Conservation (phyloP, 2,113 vertebrate species). For the Nipponia nippon region DNA sequence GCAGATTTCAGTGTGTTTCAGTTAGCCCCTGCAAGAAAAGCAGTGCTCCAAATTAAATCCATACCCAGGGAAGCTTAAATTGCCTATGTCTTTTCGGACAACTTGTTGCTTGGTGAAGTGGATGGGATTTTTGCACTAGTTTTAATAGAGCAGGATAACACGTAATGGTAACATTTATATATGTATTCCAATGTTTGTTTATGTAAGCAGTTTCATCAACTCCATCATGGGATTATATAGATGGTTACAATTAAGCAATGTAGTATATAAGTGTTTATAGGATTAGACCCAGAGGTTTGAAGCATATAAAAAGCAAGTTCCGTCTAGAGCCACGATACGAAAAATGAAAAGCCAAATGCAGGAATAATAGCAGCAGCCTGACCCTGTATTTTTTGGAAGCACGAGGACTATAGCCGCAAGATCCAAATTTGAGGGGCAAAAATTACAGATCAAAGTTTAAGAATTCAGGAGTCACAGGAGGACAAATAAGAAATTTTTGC, state of each 20-base stretch:
- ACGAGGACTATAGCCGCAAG: background rate
- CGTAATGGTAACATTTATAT: background rate
- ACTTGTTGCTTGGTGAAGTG: background rate
- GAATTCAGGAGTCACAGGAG: background rate
- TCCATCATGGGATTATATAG: background rate
- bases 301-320: background rate
- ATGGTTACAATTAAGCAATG: background rate
- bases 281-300: slow-evolving; percentile 3
- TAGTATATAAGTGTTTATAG: background rate
- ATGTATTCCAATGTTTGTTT: background rate
- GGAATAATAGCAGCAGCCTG: background rate
- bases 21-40: background rate
- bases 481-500: background rate
- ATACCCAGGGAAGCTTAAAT: background rate
- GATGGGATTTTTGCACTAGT: background rate
- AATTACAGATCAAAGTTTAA: background rate
- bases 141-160: background rate
- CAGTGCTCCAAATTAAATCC: background rate
- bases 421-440: background rate
- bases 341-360: background rate
- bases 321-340: background rate
- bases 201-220: background rate
- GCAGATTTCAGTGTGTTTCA: background rate
- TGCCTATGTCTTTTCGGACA: background rate
- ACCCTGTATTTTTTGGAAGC: background rate